Base-by-base conservation (phyloP, 2,888 invertebrate species). In the Erebia epiphron region DNA sequence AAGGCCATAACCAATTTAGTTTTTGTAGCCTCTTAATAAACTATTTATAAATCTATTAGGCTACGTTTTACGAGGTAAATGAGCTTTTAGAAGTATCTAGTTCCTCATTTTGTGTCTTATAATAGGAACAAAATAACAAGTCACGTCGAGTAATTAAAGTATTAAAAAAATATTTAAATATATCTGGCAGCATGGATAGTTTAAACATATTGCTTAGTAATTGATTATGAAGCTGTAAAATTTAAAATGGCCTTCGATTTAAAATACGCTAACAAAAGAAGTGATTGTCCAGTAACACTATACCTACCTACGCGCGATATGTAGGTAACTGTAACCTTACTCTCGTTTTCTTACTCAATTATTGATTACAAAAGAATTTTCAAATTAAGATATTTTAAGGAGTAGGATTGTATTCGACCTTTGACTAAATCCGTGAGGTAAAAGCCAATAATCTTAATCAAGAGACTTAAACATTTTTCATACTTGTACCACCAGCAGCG, bases 1-100 rank as follows among this genome's bases (percentile, higher is more conserved):
- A 68, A 65, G 56, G 63, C 65, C 41, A 41, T 56, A 62, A 71
- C 58, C 71, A 71, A 71, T 73, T 71, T 68, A 66, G 52, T 73
- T 73, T 73, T 73, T 69, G 72, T 73, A 50, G 13, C n/a, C 14
- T 35, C 54, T 14, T 50, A 68, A 65, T 35, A 50, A 69, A 62
- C 61, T 72, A 64, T 69, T 67, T 65, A 68, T 72, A 62, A 46
- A 62, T 46, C 46, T 11, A 46, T 62, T 62, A 14, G 26, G 62
- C 13, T 49, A 46, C 61, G 18, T 4, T 61, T 43, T 46, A 43
- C 46, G 18, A 46, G 13, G 21, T 49, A 46, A 49, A 62, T 21
- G 14, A 16, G 43, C 16, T 43, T 62, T 62, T 62, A 46, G 7
- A 41, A 46, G 21, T 62, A 26, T 26, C 13, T 57, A 62, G 2